Base-by-base conservation (phyloP, 2,113 vertebrate genomes). In the Arenaria interpres region DNA sequence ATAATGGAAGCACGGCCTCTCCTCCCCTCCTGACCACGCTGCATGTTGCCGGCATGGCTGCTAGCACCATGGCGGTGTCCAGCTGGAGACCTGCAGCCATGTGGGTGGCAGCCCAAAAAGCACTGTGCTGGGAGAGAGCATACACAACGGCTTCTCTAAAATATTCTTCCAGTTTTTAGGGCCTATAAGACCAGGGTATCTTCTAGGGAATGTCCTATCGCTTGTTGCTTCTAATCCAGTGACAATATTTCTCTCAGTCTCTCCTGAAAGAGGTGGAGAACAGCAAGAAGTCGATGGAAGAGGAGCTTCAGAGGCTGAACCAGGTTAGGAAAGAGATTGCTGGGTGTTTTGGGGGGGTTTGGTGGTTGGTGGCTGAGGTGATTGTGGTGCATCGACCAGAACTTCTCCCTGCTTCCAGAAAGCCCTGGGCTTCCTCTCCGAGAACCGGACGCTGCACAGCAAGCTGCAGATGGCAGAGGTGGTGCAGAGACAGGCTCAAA, bases 281-380 rank as follows among this genome's bases (percentile, higher is more conserved):
- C 96, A 98, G 97, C 95, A 99, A 99, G 97, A 99, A 98, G 80
- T 95, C 72, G 4, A 97, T 99, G 85, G 99, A 99, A 95, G 98
- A 98, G 19, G 98, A 99, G 93, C 97, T 99, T 48, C 98, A 99
- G 95, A 98, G 98, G 73, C 97, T 98, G 21, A 98, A 98, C 21
- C 98, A 99, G 98, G 99, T 99, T 41, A 96, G 97, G 43, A 45
- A 27, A 37, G 50, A 28, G 63, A 37, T 46, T 48, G 8, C 51
- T 27, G 57, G 28, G 50, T 16, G 4, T 15, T 14, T 54, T 1
- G n/a, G 64, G 50, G 19, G 13, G 39, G 12, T 14, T 68, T 77
- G 57, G 59, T 37, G 28, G 7, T 4, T 39, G 60, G 39, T 1
- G 2, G 73, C 69, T 9, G 43, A 37, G 12, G 8, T 25, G 57